Evolutionary conservation across 2,888 invertebrate species (phyloP).

Genomic region (Mythimna loreyi): DNA sequence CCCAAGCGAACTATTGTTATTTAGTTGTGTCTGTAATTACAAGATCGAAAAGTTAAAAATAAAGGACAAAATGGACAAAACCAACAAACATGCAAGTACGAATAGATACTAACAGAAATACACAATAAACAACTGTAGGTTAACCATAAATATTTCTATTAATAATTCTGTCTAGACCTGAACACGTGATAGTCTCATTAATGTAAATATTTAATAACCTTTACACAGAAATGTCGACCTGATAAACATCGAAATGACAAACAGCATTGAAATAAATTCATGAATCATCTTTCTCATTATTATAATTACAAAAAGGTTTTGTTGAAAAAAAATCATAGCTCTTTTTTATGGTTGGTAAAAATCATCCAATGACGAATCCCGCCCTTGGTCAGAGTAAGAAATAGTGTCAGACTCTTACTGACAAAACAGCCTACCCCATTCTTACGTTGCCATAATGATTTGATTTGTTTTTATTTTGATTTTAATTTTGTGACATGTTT

Average conservation of each 20-base stretch:
- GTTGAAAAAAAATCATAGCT: too few species aligned
- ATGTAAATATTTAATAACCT: slow-evolving; percentile 32
- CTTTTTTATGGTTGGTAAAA: too few species aligned
- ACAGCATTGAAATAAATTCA: neutral
- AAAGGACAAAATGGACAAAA: neutral
- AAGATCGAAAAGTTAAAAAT: too few species aligned
- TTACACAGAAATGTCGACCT: neutral
- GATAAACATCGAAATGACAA: slow-evolving; percentile 6
- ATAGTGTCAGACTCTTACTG: too few species aligned
- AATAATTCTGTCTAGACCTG: slow-evolving; percentile 23
- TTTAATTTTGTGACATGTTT: too few species aligned
- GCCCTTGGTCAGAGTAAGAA: too few species aligned
- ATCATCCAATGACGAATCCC: too few species aligned
- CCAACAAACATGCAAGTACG: neutral
- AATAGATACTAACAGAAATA: neutral
- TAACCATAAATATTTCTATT: slow-evolving; percentile 1
- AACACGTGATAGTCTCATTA: slow-evolving; percentile 38
- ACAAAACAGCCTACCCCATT: too few species aligned
- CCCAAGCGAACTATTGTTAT: too few species aligned
- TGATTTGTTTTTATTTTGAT: too few species aligned
- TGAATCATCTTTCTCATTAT: neutral
- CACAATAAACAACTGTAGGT: neutral
- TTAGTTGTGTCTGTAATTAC: too few species aligned
- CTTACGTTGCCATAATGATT: too few species aligned
- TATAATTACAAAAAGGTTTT: neutral